A percentile compares a stretch with the other conserved stretches of the same genome.
These are phyloP conservation scores for Ganaspis sp. DNA, from an alignment of 1,140 invertebrate genomes.

Conservation along the genomic window DNA sequence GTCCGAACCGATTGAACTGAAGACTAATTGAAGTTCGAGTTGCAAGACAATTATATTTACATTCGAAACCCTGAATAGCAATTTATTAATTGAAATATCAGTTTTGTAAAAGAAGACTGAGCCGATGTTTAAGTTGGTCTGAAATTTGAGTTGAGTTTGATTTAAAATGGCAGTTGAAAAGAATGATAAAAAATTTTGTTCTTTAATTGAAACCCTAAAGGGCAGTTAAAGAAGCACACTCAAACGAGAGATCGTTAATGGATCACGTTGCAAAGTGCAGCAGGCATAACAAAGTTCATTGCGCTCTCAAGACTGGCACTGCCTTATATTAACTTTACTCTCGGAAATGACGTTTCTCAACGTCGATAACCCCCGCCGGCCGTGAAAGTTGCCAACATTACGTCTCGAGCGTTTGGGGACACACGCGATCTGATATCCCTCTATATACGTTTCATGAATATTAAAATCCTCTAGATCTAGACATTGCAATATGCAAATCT, in stretches of 20 bases:
- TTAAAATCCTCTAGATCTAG: neutral
- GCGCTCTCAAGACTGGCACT: slow-evolving; percentile 25
- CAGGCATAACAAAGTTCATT: slow-evolving; percentile 27
- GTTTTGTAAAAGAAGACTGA: too few species aligned
- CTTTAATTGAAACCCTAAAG: slow-evolving; percentile 1
- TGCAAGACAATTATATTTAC: too few species aligned
- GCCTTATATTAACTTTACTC: slow-evolving; percentile 21
- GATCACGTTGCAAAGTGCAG: slow-evolving; percentile 29
- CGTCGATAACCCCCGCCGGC: slow-evolving; percentile 23
- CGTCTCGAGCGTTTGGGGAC: slow-evolving; percentile 23
- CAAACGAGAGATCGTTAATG: slow-evolving; percentile 25
- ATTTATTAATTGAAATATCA: too few species aligned
- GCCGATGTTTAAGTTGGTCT: too few species aligned
- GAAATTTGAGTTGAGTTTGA: too few species aligned
- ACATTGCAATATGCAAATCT: neutral
- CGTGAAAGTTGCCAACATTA: slow-evolving; percentile 22
- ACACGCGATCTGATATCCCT: slow-evolving; percentile 17
- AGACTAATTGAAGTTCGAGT: too few species aligned
- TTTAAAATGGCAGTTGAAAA: neutral
- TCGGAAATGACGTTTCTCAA: slow-evolving; percentile 26
- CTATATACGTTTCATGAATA: slow-evolving; percentile 14
- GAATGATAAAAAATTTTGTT: neutral
- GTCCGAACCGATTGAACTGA: too few species aligned
- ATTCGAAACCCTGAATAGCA: too few species aligned
- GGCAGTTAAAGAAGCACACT: slow-evolving; percentile 15